phyloP scores from a whole-genome alignment of 2,113 vertebrate genomes.

The Garra rufa region DNA sequence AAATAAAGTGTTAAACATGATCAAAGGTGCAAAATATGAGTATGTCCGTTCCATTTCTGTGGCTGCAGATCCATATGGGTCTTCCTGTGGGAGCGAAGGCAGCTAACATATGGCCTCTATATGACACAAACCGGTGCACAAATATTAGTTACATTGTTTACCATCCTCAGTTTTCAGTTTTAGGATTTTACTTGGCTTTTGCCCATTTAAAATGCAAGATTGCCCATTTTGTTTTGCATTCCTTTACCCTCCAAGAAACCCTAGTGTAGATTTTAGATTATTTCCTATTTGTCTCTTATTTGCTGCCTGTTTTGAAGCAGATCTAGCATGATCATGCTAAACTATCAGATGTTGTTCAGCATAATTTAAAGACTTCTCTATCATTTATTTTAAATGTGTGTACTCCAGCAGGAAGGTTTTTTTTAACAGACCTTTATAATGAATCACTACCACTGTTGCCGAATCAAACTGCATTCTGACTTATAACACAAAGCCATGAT shows the following conservation, averaged over 20 bases:
- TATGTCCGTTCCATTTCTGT: not conserved
- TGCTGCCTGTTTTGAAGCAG: constrained; percentile 42
- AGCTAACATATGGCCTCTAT: constrained; percentile 17
- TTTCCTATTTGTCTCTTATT: constrained; percentile 61
- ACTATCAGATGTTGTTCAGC: constrained; percentile 22
- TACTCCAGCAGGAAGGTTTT: not conserved
- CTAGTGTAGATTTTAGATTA: constrained; percentile 59
- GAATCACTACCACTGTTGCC: not conserved
- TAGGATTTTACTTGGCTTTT: not conserved
- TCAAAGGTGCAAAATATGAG: not conserved
- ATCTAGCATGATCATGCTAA: constrained; percentile 24
- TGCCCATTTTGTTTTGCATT: constrained; percentile 12
- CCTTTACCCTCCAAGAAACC: constrained; percentile 39
- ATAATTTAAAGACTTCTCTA: constrained; percentile 22
- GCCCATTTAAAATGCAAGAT: constrained; percentile 3
- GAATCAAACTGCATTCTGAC: not conserved
- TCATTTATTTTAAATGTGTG: constrained; percentile 27
- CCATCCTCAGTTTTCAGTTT: not conserved
- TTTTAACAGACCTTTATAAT: not conserved
- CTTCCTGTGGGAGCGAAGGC: constrained; percentile 30
- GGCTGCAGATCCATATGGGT: constrained; percentile 4
- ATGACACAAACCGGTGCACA: not conserved
- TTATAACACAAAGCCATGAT: constrained; percentile 28
- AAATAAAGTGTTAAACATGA: not conserved
- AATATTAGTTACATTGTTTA: not conserved